Conservation (phyloP, 2,113 vertebrate genomes). For the Tachysurus fulvidraco region DNA sequence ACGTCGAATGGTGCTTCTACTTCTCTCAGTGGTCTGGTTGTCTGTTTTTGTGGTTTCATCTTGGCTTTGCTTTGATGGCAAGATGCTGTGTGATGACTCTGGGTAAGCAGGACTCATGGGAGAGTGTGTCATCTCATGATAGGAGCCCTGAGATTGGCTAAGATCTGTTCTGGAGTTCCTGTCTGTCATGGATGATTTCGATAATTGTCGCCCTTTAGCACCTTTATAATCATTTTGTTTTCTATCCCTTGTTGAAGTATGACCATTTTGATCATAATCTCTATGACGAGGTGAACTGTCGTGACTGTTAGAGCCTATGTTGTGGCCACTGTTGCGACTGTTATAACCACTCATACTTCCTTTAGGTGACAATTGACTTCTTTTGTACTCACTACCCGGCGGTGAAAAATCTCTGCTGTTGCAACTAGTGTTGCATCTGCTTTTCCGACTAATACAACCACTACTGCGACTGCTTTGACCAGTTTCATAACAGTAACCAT, state of each 20-base stretch:
- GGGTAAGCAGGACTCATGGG: conserved; percentile 56
- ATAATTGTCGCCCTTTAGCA: conserved; percentile 13
- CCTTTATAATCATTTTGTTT: conserved; percentile 15
- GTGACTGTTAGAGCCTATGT: conserved; percentile 51
- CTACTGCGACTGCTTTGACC: conserved; percentile 12
- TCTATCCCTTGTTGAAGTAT: conserved; percentile 2
- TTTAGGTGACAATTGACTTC: conserved; percentile 50
- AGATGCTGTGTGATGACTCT: conserved; percentile 55
- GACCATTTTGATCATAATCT: conserved; percentile 32
- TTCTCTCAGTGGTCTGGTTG: conserved; percentile 56
- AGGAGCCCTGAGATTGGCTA: conserved; percentile 63
- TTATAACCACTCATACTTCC: conserved; percentile 48
- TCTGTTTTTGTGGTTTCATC: conserved; percentile 52
- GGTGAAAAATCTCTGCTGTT: conserved; percentile 68
- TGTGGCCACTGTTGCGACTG: conserved; percentile 30
- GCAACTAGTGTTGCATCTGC: conserved; percentile 42
- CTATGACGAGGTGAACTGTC: conserved; percentile 23
- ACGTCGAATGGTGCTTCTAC: conserved; percentile 64
- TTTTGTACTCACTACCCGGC: conserved; percentile 54
- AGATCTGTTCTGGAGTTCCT: conserved; percentile 35
- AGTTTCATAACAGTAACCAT: conserved; percentile 29
- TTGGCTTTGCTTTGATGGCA: conserved; percentile 51
- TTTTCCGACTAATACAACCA: conserved; percentile 39
- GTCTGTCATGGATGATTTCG: conserved; percentile 19
- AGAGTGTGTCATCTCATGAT: conserved; percentile 64